A percentile compares a stretch with the other conserved stretches of the same genome.
These are phyloP conservation scores for Diploscapter pachys DNA, from an alignment of 1,140 invertebrate genomes.

Conservation along the genomic window DNA sequence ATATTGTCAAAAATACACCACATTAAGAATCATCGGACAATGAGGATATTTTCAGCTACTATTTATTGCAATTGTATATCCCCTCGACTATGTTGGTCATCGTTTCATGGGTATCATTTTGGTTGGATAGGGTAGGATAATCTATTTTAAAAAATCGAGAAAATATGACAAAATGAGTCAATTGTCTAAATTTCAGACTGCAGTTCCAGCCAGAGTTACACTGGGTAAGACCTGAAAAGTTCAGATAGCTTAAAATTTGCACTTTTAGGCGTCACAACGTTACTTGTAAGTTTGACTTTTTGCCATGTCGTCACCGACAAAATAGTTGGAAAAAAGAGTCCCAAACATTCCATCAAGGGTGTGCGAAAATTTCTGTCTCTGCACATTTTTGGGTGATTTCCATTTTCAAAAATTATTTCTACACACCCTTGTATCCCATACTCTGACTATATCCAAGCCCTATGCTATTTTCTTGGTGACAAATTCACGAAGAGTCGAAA, in stretches of 20 bases:
- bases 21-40: not conserved
- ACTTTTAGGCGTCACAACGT: constrained; percentile 66
- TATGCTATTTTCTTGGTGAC: not conserved
- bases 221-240: constrained; percentile 25
- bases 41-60: constrained; percentile 68
- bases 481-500: constrained; percentile 64
- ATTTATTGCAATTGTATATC: constrained; percentile 75
- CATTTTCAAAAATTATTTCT: not conserved
- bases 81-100: constrained; percentile 64
- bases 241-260: no score
- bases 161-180: no score
- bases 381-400: not conserved
- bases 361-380: constrained; percentile 56
- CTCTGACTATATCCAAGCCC: no score
- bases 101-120: constrained; percentile 66
- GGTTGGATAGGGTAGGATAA: constrained; percentile 61
- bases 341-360: no score
- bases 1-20: not conserved
- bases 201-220: constrained; percentile 59
- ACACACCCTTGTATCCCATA: no score
- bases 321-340: no score
- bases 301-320: no score
- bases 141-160: no score
- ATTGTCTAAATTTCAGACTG: constrained; percentile 44
- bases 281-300: constrained; percentile 89